phyloP scores from a whole-genome alignment of 2,797 vertebrate species.

The Martes flavigula region DNA sequence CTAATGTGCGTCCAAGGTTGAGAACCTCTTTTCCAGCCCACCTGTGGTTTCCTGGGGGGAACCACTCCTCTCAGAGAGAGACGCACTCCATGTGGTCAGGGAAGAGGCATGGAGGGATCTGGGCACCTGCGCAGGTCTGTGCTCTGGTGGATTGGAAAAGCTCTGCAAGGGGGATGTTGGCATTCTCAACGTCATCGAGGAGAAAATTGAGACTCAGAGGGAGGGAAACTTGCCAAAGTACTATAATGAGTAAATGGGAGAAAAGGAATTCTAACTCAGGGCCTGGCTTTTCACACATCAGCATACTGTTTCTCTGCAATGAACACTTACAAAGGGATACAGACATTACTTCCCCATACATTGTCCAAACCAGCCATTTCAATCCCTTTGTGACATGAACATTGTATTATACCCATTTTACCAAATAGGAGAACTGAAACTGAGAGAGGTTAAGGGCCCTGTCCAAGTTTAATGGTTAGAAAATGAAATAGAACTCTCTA shows the following conservation, averaged over 20 bases:
- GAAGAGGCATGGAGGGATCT: fast-evolving
- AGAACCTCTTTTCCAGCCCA: neutral
- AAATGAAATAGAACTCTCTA: neutral
- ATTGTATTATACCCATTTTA: neutral
- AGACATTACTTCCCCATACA: neutral
- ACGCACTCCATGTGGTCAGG: neutral
- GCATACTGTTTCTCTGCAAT: fast-evolving
- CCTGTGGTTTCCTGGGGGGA: neutral
- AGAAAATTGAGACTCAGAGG: neutral
- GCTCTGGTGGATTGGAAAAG: no score
- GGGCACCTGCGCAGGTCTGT: fast-evolving
- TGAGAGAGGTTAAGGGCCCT: neutral
- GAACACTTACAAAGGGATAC: neutral
- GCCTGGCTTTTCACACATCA: neutral
- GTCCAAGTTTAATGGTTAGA: neutral
- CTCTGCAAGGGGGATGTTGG: neutral
- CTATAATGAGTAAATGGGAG: neutral
- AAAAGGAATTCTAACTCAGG: neutral
- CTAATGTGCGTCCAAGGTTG: neutral
- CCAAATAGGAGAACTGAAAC: neutral
- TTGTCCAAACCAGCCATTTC: neutral
- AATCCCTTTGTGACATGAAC: neutral
- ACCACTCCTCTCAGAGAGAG: neutral
- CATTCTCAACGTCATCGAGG: neutral
- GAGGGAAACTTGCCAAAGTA: neutral